Evolutionary conservation across 1,140 invertebrate genomes (phyloP).

Genomic region (Cecropterus lyciades): DNA sequence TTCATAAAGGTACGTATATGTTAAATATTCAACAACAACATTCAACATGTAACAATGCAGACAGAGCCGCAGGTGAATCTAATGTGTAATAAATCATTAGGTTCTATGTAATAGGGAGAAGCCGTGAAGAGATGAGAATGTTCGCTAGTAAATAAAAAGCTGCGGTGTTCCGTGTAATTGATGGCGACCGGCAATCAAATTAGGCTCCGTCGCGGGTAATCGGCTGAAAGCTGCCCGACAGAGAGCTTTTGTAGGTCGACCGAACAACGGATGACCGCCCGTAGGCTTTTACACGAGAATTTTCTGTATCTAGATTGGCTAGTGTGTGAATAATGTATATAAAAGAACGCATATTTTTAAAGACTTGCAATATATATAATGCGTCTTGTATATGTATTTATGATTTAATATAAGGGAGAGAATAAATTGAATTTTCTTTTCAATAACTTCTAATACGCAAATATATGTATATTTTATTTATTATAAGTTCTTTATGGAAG

Average conservation of each 20-base stretch:
- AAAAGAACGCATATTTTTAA: background rate
- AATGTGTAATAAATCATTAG: constrained; percentile 57
- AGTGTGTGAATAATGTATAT: background rate
- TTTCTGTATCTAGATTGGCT: background rate
- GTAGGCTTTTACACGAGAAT: constrained; percentile 9
- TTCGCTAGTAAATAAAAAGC: constrained; percentile 71
- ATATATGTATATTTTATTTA: too few species aligned
- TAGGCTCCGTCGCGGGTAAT: constrained; percentile 76
- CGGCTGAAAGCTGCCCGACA: constrained; percentile 75
- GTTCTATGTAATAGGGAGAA: constrained; percentile 51
- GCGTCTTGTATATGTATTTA: too few species aligned
- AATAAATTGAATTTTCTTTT: too few species aligned
- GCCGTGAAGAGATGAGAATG: constrained; percentile 48
- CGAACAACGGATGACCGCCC: constrained; percentile 25
- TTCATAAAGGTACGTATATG: too few species aligned
- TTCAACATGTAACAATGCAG: too few species aligned
- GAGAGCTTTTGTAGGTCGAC: constrained; percentile 64
- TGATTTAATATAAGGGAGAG: too few species aligned
- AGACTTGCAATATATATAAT: background rate
- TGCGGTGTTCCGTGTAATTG: constrained; percentile 70
- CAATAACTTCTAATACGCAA: too few species aligned
- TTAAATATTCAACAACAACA: too few species aligned
- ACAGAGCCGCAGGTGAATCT: background rate
- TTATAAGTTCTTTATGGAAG: too few species aligned
- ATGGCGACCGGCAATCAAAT: constrained; percentile 79